Conservation (phyloP, 2,797 vertebrate species). For the Arnoldichthys spilopterus region DNA sequence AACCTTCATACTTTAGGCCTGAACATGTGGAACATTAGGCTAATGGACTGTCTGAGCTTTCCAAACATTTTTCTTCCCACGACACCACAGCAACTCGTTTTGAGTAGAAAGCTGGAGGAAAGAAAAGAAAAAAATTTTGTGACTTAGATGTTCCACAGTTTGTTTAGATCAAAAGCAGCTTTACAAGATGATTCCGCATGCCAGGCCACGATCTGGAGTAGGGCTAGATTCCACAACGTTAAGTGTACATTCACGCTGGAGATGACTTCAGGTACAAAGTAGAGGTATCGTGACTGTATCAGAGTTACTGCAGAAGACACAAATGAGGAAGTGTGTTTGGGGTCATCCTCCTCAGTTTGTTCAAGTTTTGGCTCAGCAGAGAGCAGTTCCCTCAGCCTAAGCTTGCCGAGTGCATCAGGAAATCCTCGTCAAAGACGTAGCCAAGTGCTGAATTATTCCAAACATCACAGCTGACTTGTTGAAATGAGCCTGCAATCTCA, state of each 20-base stretch:
- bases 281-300: slow-evolving; percentile 21
- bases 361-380: slow-evolving; percentile 20
- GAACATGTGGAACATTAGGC: slow-evolving; percentile 28
- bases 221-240: neutral
- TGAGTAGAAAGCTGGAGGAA: slow-evolving; percentile 19
- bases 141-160: slow-evolving; percentile 6
- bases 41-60: slow-evolving; percentile 23
- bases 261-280: neutral
- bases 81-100: slow-evolving; percentile 54
- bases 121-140: neutral
- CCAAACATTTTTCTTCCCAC: slow-evolving; percentile 48
- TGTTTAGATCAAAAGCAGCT: neutral
- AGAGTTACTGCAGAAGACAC: slow-evolving; percentile 11
- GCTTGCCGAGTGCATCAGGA: slow-evolving; percentile 16
- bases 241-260: neutral
- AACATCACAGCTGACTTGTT: slow-evolving; percentile 10
- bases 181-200: neutral
- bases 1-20: slow-evolving; percentile 10
- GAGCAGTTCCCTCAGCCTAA: neutral
- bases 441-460: slow-evolving; percentile 27
- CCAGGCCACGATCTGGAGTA: neutral
- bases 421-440: slow-evolving; percentile 7
- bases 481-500: neutral
- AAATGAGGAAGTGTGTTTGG: neutral
- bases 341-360: neutral